Evolutionary conservation across 2,113 vertebrate species (phyloP).

Genomic region (Gulo gulo): DNA sequence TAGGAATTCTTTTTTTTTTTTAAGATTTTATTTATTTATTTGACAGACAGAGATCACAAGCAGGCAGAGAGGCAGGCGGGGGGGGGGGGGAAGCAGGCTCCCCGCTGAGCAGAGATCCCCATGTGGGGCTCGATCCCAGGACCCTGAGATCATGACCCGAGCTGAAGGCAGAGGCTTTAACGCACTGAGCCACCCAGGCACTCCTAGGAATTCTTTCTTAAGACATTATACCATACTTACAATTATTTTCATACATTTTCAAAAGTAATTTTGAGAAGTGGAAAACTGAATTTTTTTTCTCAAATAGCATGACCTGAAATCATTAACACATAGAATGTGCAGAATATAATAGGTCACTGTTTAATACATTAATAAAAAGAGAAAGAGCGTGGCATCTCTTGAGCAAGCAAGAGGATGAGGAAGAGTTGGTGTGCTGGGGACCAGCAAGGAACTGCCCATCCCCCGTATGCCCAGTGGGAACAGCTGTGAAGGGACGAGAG

Average conservation of each 20-base stretch:
- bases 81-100: no score
- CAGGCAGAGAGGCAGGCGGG: no score
- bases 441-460: neutral
- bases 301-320: neutral
- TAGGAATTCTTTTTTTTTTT: neutral
- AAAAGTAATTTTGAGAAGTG: neutral
- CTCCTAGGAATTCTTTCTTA: neutral
- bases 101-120: no score
- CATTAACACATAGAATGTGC: neutral
- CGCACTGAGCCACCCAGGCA: no score
- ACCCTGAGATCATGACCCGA: no score
- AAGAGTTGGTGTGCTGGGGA: neutral
- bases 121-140: no score
- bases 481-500: no score
- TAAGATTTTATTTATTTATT: no score
- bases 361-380: neutral
- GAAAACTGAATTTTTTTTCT: neutral
- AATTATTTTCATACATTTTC: neutral
- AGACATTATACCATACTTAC: neutral
- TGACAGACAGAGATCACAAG: no score
- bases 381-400: neutral
- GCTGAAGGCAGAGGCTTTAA: no score
- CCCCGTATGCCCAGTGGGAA: no score
- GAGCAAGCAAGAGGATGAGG: neutral
- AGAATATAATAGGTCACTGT: neutral